These are phyloP conservation scores for Morone saxatilis DNA, from an alignment of 2,113 vertebrate species.

Conservation along the genomic window DNA sequence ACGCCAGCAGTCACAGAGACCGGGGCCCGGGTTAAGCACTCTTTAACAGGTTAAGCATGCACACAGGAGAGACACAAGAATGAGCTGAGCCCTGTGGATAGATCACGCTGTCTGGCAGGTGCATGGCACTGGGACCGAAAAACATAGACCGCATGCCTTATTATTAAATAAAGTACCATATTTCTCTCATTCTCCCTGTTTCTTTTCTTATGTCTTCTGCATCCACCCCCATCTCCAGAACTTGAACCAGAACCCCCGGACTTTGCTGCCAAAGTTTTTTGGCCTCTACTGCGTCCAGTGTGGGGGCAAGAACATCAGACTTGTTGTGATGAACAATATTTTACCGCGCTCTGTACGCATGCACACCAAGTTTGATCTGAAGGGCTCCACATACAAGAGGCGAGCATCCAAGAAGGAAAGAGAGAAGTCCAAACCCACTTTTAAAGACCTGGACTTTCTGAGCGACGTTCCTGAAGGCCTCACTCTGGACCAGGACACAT, in stretches of 20 bases:
- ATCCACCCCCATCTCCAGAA: slow-evolving; percentile 82
- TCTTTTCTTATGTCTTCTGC: not conserved
- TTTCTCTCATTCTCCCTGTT: not conserved
- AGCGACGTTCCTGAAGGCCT: slow-evolving; percentile 93
- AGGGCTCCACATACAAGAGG: slow-evolving; percentile 97
- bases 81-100: slow-evolving; percentile 20
- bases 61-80: not conserved
- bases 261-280: slow-evolving; percentile 97
- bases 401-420: slow-evolving; percentile 95
- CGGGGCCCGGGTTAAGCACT: slow-evolving; percentile 35
- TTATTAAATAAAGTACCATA: not conserved
- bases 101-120: slow-evolving; percentile 64
- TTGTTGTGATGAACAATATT: slow-evolving; percentile 98
- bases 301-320: slow-evolving; percentile 96
- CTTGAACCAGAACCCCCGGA: slow-evolving; percentile 97
- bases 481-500: slow-evolving; percentile 92
- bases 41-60: slow-evolving; percentile 48
- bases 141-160: not conserved
- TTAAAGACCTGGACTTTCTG: slow-evolving; percentile 98
- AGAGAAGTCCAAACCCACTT: slow-evolving; percentile 94
- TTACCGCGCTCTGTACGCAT: slow-evolving; percentile 94
- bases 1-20: slow-evolving; percentile 43
- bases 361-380: slow-evolving; percentile 98
- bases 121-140: slow-evolving; percentile 17
- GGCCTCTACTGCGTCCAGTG: slow-evolving; percentile 98